A percentile compares a stretch with the other conserved stretches of the same genome.
Evolutionary conservation across 2,113 vertebrate species (phyloP).

Genomic region (Paradoxurus hermaphroditus): DNA sequence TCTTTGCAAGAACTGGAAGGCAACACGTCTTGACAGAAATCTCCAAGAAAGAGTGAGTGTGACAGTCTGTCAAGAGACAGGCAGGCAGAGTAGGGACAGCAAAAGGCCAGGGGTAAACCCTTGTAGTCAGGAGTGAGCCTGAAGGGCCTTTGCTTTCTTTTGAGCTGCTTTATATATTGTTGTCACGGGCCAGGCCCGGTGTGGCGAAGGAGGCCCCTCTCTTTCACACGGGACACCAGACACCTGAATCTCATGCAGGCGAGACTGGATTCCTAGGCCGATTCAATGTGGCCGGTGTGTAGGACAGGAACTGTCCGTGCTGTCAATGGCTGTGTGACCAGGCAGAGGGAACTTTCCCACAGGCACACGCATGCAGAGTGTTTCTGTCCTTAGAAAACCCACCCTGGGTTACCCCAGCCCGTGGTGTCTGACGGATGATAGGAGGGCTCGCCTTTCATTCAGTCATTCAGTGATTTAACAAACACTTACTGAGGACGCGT

Average conservation of each 20-base stretch:
- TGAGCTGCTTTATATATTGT: background rate
- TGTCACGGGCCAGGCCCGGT: background rate
- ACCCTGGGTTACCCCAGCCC: background rate
- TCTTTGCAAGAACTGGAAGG: background rate
- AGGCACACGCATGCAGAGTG: background rate
- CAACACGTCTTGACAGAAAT: background rate
- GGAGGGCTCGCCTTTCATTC: background rate
- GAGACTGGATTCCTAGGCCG: background rate
- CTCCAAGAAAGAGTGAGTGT: background rate
- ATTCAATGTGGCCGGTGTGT: too few species aligned
- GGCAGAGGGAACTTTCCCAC: too few species aligned
- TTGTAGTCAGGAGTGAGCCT: background rate
- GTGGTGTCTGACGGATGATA: background rate
- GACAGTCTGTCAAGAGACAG: background rate
- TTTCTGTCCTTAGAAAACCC: background rate
- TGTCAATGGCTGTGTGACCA: background rate
- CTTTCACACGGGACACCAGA: background rate
- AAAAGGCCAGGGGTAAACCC: accelerated
- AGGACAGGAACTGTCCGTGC: background rate
- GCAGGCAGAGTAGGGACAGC: background rate
- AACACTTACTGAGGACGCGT: background rate
- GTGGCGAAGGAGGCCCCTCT: background rate
- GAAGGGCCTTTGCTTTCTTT: background rate
- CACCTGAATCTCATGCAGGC: background rate
- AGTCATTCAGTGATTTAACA: background rate